Evolutionary conservation across 1,140 invertebrate genomes (phyloP).

Genomic region (Theocolax elegans): DNA sequence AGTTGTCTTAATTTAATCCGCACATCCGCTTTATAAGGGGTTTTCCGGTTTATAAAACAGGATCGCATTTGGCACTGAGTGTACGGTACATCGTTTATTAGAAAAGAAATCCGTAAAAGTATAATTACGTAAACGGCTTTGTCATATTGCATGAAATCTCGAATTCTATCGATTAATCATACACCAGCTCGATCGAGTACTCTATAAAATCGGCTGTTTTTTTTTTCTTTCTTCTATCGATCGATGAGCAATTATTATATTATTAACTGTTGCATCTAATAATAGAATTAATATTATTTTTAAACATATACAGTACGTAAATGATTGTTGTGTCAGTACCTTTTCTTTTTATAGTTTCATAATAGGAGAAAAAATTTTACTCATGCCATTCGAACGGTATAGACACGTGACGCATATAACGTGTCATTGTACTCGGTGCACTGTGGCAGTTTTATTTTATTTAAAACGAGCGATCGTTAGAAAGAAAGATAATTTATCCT

Average conservation of each 20-base stretch:
- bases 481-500: not conserved
- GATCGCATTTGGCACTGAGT: constrained; percentile 21
- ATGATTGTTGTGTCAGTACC: too few relatives aligned
- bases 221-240: not conserved
- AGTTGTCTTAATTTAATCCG: not conserved
- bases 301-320: not conserved
- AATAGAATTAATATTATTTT: not conserved
- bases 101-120: constrained; percentile 27
- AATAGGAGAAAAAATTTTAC: not conserved
- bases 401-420: constrained; percentile 19
- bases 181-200: not conserved
- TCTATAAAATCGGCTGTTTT: too few relatives aligned
- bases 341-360: not conserved
- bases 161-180: constrained; percentile 13
- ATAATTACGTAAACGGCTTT: constrained; percentile 38
- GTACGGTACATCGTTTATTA: constrained; percentile 2
- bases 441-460: not conserved
- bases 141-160: constrained; percentile 14
- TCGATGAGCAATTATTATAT: not conserved
- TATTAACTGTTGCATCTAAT: not conserved
- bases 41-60: not conserved
- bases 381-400: too few relatives aligned
- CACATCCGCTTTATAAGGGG: not conserved
- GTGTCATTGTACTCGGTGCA: constrained; percentile 29
- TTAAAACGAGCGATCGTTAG: not conserved